A percentile compares a stretch with the other conserved stretches of the same genome.
phyloP scores from a whole-genome alignment of 2,113 vertebrate species.

The Microtus richardsoni region DNA sequence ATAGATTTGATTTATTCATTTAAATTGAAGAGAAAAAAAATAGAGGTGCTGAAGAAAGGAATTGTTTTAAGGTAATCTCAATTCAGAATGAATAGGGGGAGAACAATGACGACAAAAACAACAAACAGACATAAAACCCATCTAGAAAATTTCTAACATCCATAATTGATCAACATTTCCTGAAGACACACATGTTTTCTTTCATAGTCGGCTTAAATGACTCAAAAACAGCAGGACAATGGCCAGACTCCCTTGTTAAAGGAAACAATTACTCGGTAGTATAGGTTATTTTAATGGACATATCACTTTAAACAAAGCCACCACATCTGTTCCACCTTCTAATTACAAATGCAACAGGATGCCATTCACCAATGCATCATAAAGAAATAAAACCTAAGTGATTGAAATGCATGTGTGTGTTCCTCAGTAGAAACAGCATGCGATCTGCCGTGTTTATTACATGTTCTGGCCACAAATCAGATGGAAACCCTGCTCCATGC shows the following conservation, averaged over 20 bases:
- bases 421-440: slow-evolving; percentile 75
- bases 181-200: slow-evolving; percentile 39
- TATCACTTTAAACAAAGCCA: slow-evolving; percentile 77
- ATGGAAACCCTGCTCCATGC: slow-evolving; percentile 73
- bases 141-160: slow-evolving; percentile 59
- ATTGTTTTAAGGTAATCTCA: neutral
- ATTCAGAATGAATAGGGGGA: neutral
- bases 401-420: slow-evolving; percentile 83
- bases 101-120: neutral
- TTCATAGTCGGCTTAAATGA: slow-evolving; percentile 34
- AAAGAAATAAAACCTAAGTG: slow-evolving; percentile 83
- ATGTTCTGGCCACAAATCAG: slow-evolving; percentile 79
- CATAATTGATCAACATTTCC: slow-evolving; percentile 50
- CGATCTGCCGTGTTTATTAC: slow-evolving; percentile 81
- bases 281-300: slow-evolving; percentile 79
- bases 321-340: slow-evolving; percentile 80
- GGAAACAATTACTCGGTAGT: slow-evolving; percentile 71
- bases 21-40: slow-evolving; percentile 26
- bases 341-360: slow-evolving; percentile 83
- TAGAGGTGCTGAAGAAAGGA: neutral
- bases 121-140: neutral
- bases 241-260: slow-evolving; percentile 51
- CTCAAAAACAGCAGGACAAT: slow-evolving; percentile 47
- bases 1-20: neutral
- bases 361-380: slow-evolving; percentile 80